Base-by-base conservation (phyloP, 1,140 invertebrate genomes). In the Drosophila lacertosa region DNA sequence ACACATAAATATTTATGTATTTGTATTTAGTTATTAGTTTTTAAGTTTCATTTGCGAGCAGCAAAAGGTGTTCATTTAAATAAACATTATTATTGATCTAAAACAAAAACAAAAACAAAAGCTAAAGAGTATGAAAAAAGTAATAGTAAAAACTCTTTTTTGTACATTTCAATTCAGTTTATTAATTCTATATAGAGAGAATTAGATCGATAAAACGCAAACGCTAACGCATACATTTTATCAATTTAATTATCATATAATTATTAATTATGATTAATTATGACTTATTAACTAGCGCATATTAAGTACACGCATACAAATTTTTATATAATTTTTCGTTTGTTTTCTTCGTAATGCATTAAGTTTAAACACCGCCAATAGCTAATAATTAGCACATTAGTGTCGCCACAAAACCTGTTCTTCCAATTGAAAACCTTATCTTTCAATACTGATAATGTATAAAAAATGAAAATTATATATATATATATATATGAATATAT, bases 371-470 rank as follows among this genome's bases (percentile, higher is more conserved):
- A 86, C 81, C 81, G 81, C 81, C 81, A 86, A 86, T 86, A 86
- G 81, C 81, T 86, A 86, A 86, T 86, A 86, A 86, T 86, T 86
- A 86, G 81, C 81, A 86, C 82, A 81, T 64, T 84, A 84, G 81
- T 84, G 81, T 84, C 81, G 77, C 81, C 81, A 84, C 81, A 84
- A 84, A 86, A 84, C 81, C 81, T 86, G 81, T 86, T 86, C 81
- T 86, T 86, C 81, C 81, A 86, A 74, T 81, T 64, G 70, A 69
- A 65, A 54, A 82, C 80, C 63, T 83, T 83, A 76, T 73, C 62
- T 81, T 81, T 84, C 62, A 71, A 72, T 79, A 53, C n/a, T 40
- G 24, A 65, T 70, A 58, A 58, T 63, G 10, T 54, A 63, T 63
- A 16, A 59, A 58, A 29, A 26, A 24, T 55, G 48, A 16, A 51